Evolutionary conservation across 2,113 vertebrate genomes (phyloP).

Genomic region (Tichodroma muraria): DNA sequence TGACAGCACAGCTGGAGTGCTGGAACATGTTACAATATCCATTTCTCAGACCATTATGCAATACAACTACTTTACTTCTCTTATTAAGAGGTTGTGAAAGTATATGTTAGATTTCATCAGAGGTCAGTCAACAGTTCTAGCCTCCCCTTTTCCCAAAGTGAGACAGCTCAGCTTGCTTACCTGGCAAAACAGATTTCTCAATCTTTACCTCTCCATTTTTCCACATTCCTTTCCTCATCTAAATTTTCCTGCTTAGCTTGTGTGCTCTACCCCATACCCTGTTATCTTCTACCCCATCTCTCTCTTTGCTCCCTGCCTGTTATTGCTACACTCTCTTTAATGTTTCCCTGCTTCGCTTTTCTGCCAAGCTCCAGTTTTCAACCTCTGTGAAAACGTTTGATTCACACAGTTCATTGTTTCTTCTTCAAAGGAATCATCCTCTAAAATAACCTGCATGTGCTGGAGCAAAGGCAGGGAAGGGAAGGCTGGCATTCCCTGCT

Average conservation of each 20-base stretch:
- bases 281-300: slow-evolving; percentile 32
- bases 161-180: neutral
- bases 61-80: neutral
- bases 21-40: neutral
- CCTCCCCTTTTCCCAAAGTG: neutral
- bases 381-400: neutral
- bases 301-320: neutral
- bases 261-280: neutral
- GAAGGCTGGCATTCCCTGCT: neutral
- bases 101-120: neutral
- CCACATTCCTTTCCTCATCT: slow-evolving; percentile 3
- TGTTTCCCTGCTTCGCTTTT: neutral
- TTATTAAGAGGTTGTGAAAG: slow-evolving; percentile 3
- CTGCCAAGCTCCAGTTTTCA: neutral
- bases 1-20: neutral
- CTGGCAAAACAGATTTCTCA: neutral
- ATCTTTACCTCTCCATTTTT: slow-evolving; percentile 10
- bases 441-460: neutral
- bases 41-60: neutral
- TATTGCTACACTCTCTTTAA: slow-evolving; percentile 6
- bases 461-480: neutral
- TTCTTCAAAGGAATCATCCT: neutral
- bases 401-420: neutral
- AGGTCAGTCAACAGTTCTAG: slow-evolving; percentile 1
- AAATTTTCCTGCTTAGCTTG: slow-evolving; percentile 12